Evolutionary conservation across 1,140 invertebrate species (phyloP).

Genomic region (Panonychus citri): DNA sequence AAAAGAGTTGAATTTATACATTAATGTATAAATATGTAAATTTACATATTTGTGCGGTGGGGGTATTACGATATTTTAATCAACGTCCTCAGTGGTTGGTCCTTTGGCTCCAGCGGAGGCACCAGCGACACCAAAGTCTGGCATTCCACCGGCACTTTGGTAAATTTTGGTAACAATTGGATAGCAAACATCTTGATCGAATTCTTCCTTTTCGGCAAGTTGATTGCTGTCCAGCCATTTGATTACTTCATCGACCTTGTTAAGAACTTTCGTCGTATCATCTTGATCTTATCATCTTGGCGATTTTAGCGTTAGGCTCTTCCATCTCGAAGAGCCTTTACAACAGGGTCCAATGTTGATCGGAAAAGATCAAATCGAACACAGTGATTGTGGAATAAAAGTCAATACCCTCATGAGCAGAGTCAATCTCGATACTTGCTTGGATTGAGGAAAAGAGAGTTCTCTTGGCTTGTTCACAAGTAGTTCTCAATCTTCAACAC

Average conservation of each 20-base stretch:
- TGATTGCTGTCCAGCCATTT: conserved; percentile 41
- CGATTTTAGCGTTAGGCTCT: conserved; percentile 31
- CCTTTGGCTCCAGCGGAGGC: conserved; percentile 17
- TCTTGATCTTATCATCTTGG: conserved; percentile 15
- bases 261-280: conserved; percentile 27
- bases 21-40: no score
- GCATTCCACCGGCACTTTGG: conserved; percentile 27
- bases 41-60: no score
- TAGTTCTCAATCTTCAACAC: conserved; percentile 89
- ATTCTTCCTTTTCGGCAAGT: conserved; percentile 48
- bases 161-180: conserved; percentile 53
- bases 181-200: conserved; percentile 40
- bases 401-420: conserved; percentile 90
- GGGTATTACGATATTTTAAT: no score
- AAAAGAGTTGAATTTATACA: no score
- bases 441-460: conserved; percentile 83
- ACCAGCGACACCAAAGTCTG: conserved; percentile 17
- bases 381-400: conserved; percentile 93
- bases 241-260: conserved; percentile 31
- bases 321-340: conserved; percentile 31
- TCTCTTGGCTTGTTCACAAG: conserved; percentile 93
- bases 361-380: conserved; percentile 66
- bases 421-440: conserved; percentile 96
- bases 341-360: conserved; percentile 21
- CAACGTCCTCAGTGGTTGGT: conserved; percentile 17